Percentiles rank a stretch among this genome's conserved stretches.
phyloP scores from a whole-genome alignment of 2,888 invertebrate genomes.

The Anticlea derivata region DNA sequence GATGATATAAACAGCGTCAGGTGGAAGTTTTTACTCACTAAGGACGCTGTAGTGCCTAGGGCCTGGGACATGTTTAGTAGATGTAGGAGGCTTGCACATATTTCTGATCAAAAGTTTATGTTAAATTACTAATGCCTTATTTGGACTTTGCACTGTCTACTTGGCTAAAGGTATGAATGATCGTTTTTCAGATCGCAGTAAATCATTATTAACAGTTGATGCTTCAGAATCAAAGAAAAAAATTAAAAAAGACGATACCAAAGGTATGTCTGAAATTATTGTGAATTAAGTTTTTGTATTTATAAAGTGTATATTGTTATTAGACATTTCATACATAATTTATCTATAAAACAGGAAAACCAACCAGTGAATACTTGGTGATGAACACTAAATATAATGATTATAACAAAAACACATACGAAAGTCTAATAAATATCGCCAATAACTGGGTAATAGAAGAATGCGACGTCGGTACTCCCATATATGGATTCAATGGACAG shows the following conservation, averaged over 20 bases:
- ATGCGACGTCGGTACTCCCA: constrained; percentile 60
- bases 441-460: constrained; percentile 72
- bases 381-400: constrained; percentile 69
- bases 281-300: neutral
- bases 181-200: constrained; percentile 45
- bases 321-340: no score
- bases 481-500: constrained; percentile 63
- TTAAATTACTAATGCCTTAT: no score
- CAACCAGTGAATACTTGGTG: constrained; percentile 54
- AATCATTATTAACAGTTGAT: constrained; percentile 46
- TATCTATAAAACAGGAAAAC: constrained; percentile 52
- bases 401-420: constrained; percentile 65
- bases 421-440: constrained; percentile 63
- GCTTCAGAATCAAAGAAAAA: constrained; percentile 64
- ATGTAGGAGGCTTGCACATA: no score
- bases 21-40: no score
- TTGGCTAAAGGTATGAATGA: no score
- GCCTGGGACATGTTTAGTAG: no score
- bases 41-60: no score
- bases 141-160: no score
- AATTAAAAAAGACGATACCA: constrained; percentile 63
- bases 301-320: no score
- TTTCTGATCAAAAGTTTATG: no score
- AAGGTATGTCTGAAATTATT: constrained; percentile 43
- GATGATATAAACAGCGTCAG: no score